phyloP scores from a whole-genome alignment of 2,888 invertebrate species.

The Synergus japonicus region DNA sequence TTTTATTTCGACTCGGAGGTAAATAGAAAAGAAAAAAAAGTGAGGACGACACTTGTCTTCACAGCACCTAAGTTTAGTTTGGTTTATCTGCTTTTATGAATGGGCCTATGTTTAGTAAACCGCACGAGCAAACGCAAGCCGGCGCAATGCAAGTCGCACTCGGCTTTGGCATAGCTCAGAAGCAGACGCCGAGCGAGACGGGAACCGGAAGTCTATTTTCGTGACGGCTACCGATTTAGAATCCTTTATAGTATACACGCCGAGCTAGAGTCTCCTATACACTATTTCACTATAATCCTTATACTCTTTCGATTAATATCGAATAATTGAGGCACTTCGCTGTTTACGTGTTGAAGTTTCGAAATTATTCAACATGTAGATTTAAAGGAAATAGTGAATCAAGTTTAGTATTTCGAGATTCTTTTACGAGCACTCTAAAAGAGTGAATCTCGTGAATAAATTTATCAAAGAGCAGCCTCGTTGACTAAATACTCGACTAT shows the following conservation, averaged over 20 bases:
- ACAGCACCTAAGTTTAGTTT: constrained; percentile 59
- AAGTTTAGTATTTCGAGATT: not conserved
- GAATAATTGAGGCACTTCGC: not conserved
- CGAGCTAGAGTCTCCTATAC: constrained; percentile 51
- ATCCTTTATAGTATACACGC: constrained; percentile 75
- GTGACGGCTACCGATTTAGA: constrained; percentile 75
- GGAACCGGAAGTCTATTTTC: constrained; percentile 78
- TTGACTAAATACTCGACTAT: constrained; percentile 18
- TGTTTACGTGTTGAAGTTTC: too few relatives aligned
- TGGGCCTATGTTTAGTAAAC: constrained; percentile 68
- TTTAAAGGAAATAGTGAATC: not conserved
- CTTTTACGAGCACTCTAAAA: not conserved
- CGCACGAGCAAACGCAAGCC: constrained; percentile 52
- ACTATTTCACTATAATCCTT: constrained; percentile 33
- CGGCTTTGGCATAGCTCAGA: constrained; percentile 71
- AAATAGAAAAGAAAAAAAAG: constrained; percentile 40
- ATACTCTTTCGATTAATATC: constrained; percentile 4
- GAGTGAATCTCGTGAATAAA: not conserved
- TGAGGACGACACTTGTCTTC: not conserved
- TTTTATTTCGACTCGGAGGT: not conserved
- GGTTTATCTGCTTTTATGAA: constrained; percentile 63
- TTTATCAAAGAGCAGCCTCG: constrained; percentile 5
- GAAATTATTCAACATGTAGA: too few relatives aligned
- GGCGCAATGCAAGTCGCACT: constrained; percentile 48
- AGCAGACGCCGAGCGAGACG: constrained; percentile 75